Base-by-base conservation (phyloP, 2,113 vertebrate species). In the Potamarius usumacintae region DNA sequence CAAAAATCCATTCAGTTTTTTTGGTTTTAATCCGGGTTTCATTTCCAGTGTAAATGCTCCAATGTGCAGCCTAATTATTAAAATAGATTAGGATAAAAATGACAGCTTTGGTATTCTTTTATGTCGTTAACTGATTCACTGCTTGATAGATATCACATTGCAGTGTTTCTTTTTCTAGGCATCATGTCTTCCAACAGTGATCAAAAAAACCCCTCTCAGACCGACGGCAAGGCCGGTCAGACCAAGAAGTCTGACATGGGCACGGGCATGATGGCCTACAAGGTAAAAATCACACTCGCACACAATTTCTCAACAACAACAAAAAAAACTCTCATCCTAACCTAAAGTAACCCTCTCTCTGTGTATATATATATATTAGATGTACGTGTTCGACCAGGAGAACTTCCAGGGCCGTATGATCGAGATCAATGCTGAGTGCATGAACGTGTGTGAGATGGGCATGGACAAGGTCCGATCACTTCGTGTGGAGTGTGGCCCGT, bases 321-420 rank as follows among this genome's bases (percentile, higher is more conserved):
- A 42, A 42, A 17, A 60, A 62, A 14, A 11, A 12, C 27, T 52
- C 17, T 85, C 1, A 53, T 11, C 7, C 25, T 81, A 52, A 86
- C 4, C n/a, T 18, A 76, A 67, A 42, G 3, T 42, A 42, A 42
- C 10, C 14, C 0, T 77, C 63, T 87, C 25, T 78, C 58, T 65
- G 22, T 83, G 55, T 87, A 17, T 74, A 60, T 65, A 60, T 65
- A 7, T 85, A 63, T 53, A 17, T 74, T 90, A 96, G 95, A 95
- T 96, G 95, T 94, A 91, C 82, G 94, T 96, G 90, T 96, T 94
- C 50, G 96, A 96, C 92, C 94, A 95, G 92, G 96, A 96, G 94
- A 96, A 96, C 94, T 96, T 96, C 95, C 96, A 96, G 93, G 96
- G 96, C 79, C 95, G 94, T 91, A 95, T 95, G 93, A 94, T 96